Percentiles rank a stretch among this genome's conserved stretches.
Conservation (phyloP, 2,113 vertebrate genomes). For the Carassius carassius region DNA sequence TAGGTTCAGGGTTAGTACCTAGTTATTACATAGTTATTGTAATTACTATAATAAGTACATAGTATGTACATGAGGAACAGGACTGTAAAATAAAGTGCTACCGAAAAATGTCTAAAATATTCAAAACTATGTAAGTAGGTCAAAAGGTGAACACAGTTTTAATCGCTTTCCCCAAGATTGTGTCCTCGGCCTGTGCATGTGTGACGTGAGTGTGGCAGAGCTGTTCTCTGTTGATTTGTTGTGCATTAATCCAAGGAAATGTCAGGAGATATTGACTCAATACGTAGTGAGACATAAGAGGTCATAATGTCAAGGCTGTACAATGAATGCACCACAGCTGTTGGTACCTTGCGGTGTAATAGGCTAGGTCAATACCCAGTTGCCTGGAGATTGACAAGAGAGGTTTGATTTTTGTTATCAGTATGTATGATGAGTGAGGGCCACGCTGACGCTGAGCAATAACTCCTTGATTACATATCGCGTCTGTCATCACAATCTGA, state of each 20-base stretch:
- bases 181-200: not conserved
- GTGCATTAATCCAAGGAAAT: conserved; percentile 23
- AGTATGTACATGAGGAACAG: too few relatives aligned
- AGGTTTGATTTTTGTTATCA: conserved; percentile 47
- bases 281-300: conserved; percentile 11
- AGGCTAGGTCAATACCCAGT: not conserved
- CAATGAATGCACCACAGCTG: conserved; percentile 2
- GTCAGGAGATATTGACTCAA: conserved; percentile 31
- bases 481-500: conserved; percentile 53
- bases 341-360: not conserved
- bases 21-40: too few relatives aligned
- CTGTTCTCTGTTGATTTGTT: conserved; percentile 20
- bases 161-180: not conserved
- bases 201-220: not conserved
- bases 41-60: too few relatives aligned
- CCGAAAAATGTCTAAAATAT: conserved; percentile 19
- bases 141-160: conserved; percentile 9
- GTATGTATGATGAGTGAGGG: not conserved
- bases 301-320: conserved; percentile 21
- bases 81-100: too few relatives aligned
- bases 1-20: too few relatives aligned
- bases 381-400: not conserved
- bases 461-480: conserved; percentile 51
- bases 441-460: conserved; percentile 23
- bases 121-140: conserved; percentile 24